phyloP scores from a whole-genome alignment of 2,888 invertebrate species.

The Heliconius charithonia region DNA sequence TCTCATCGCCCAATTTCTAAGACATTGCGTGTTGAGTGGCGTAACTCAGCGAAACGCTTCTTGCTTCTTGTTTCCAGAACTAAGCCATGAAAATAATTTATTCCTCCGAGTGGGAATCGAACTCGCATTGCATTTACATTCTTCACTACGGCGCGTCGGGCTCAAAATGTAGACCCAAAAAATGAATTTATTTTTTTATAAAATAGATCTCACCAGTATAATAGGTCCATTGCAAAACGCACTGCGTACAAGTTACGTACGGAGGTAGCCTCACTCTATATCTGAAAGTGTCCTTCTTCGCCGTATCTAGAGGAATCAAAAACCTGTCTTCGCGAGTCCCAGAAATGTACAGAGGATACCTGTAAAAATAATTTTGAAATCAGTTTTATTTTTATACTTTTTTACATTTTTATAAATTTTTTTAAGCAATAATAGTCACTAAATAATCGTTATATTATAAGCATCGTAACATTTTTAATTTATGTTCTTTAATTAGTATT shows the following conservation, averaged over 20 bases:
- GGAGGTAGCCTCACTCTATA: constrained; percentile 91
- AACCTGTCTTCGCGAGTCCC: constrained; percentile 89
- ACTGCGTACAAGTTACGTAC: constrained; percentile 93
- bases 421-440: not conserved
- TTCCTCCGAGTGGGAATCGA: too few relatives aligned
- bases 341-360: constrained; percentile 89
- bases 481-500: not conserved
- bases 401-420: too few relatives aligned
- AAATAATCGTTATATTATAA: not conserved
- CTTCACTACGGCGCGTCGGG: too few relatives aligned
- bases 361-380: constrained; percentile 56
- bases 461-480: not conserved
- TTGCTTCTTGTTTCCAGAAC: too few relatives aligned
- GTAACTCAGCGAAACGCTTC: too few relatives aligned
- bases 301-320: constrained; percentile 88
- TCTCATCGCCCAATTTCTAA: too few relatives aligned
- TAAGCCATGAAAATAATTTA: too few relatives aligned
- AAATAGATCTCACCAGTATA: constrained; percentile 85
- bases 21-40: too few relatives aligned
- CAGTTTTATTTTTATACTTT: not conserved
- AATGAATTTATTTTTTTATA: not conserved
- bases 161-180: too few relatives aligned
- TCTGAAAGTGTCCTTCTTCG: constrained; percentile 86
- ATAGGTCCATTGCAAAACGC: constrained; percentile 97
- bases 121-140: too few relatives aligned